Evolutionary conservation across 1,140 invertebrate species (phyloP).

Genomic region (Lordiphosa collinella): DNA sequence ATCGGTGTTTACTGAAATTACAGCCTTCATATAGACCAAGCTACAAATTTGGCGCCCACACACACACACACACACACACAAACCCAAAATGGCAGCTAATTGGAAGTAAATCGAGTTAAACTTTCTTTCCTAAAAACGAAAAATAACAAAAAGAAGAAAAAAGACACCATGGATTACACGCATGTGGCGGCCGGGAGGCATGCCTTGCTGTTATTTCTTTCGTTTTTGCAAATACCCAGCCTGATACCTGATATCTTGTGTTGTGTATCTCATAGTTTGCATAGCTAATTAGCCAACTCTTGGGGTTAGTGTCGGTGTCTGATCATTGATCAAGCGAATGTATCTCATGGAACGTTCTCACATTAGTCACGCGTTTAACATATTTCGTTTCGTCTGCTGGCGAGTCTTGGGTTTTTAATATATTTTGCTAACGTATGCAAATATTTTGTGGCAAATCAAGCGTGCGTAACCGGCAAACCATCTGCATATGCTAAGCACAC

Average conservation of each 20-base stretch:
- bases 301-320: constrained; percentile 16
- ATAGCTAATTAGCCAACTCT: constrained; percentile 67
- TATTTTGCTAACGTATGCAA: constrained; percentile 64
- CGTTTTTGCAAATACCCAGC: constrained; percentile 53
- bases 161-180: constrained; percentile 53
- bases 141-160: constrained; percentile 4
- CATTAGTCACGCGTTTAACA: constrained; percentile 77
- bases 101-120: constrained; percentile 71
- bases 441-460: constrained; percentile 69
- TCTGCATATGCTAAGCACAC: constrained; percentile 69
- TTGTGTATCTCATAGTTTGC: constrained; percentile 76
- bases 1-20: constrained; percentile 68
- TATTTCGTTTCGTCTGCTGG: constrained; percentile 68
- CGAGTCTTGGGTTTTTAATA: constrained; percentile 72
- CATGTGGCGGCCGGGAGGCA: constrained; percentile 55
- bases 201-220: constrained; percentile 5
- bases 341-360: constrained; percentile 71
- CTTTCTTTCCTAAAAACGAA: constrained; percentile 48
- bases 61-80: constrained; percentile 31
- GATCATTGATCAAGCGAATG: constrained; percentile 35
- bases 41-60: constrained; percentile 68
- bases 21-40: constrained; percentile 58
- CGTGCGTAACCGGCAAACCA: constrained; percentile 59
- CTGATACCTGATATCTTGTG: constrained; percentile 64
- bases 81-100: constrained; percentile 70